Evolutionary conservation across 2,888 invertebrate species (phyloP).

Genomic region (Petrolisthes cinctipes): DNA sequence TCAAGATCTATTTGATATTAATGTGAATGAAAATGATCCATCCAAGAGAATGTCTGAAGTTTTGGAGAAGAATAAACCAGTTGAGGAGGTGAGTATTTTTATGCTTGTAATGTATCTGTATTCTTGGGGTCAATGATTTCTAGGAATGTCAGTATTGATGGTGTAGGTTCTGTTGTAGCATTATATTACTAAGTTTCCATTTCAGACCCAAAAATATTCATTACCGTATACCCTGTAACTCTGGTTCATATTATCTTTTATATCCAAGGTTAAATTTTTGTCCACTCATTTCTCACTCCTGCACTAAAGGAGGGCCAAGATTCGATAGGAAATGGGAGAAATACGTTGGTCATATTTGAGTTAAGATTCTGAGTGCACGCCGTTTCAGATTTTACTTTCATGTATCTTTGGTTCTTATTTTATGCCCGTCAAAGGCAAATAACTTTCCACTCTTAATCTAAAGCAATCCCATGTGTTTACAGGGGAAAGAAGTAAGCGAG

Average conservation of each 20-base stretch:
- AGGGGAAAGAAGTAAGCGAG: slow-evolving; percentile 46
- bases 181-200: neutral
- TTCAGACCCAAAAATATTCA: neutral
- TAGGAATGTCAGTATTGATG: neutral
- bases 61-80: slow-evolving; percentile 43
- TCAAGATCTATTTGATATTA: slow-evolving; percentile 89
- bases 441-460: no score
- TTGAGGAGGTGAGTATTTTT: slow-evolving; percentile 50
- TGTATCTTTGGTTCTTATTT: no score
- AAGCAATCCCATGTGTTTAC: neutral
- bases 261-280: no score
- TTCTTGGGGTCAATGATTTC: neutral
- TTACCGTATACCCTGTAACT: no score
- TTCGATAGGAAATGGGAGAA: no score
- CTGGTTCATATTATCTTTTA: no score
- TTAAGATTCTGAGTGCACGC: no score
- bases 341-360: no score
- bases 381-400: no score
- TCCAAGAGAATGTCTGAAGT: slow-evolving; percentile 75
- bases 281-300: no score
- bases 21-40: slow-evolving; percentile 76
- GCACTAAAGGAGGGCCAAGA: no score
- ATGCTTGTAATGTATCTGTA: neutral
- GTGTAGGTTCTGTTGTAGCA: neutral
- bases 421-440: no score